Conservation (phyloP, 2,888 invertebrate species). For the Conchocele bisecta region DNA sequence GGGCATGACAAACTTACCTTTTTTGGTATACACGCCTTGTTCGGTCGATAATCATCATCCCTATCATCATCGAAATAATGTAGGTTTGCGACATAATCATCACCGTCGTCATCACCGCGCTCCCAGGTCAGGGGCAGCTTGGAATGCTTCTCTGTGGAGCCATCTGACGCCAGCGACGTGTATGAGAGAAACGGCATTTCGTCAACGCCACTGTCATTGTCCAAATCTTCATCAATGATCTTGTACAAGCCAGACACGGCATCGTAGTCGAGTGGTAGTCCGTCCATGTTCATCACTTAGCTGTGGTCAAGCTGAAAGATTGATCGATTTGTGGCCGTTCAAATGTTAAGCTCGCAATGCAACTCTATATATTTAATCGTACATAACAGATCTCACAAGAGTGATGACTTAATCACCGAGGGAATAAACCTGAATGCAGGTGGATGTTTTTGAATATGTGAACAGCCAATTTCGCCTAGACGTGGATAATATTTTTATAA, state of each 20-base stretch:
- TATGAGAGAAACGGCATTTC: conserved; percentile 52
- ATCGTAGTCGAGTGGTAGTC: conserved; percentile 29
- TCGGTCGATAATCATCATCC: conserved; percentile 48
- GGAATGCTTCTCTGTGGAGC: not conserved
- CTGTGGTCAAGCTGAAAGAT: not conserved
- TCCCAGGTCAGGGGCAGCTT: not conserved
- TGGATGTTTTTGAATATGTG: too few species aligned
- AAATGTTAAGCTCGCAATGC: too few species aligned
- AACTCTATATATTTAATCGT: too few species aligned
- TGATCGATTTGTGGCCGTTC: too few species aligned
- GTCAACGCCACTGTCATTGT: conserved; percentile 42
- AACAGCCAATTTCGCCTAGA: too few species aligned
- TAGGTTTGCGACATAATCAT: conserved; percentile 38
- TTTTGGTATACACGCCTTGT: conserved; percentile 24
- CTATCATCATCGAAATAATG: conserved; percentile 45
- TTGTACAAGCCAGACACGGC: conserved; percentile 24
- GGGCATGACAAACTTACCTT: conserved; percentile 21
- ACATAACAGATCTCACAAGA: too few species aligned
- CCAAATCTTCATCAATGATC: conserved; percentile 27
- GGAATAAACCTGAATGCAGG: too few species aligned
- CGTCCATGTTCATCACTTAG: conserved; percentile 8
- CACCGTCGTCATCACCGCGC: not conserved
- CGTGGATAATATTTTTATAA: too few species aligned
- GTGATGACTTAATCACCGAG: too few species aligned
- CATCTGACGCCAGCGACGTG: not conserved